These are phyloP conservation scores for Panorpa germanica DNA, from an alignment of 2,888 invertebrate species.

Conservation along the genomic window DNA sequence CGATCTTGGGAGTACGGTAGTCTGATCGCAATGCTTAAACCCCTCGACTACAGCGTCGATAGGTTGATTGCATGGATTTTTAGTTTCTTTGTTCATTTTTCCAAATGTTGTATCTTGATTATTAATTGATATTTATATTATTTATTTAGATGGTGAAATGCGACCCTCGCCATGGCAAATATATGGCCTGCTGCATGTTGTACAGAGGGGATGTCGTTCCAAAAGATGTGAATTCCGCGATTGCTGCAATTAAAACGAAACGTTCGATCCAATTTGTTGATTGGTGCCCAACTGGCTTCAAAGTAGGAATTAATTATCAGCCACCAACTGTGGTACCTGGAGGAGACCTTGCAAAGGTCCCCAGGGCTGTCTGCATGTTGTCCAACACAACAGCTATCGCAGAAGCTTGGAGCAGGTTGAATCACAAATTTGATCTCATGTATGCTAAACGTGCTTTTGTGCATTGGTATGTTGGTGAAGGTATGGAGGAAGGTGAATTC, in stretches of 20 bases:
- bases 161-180: constrained; percentile 55
- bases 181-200: constrained; percentile 64
- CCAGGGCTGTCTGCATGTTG: constrained; percentile 67
- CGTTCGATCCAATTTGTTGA: constrained; percentile 64
- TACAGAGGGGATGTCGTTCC: constrained; percentile 70
- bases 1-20: too few relatives aligned
- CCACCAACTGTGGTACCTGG: constrained; percentile 51
- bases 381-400: constrained; percentile 74
- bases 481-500: constrained; percentile 25
- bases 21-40: too few relatives aligned
- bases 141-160: constrained; percentile 70
- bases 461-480: constrained; percentile 53
- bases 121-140: too few relatives aligned
- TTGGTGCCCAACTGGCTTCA: constrained; percentile 78
- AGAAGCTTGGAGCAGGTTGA: constrained; percentile 67
- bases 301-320: constrained; percentile 61
- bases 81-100: too few relatives aligned
- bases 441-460: constrained; percentile 80
- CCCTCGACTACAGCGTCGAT: too few relatives aligned
- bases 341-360: constrained; percentile 55
- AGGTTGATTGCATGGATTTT: too few relatives aligned
- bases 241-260: constrained; percentile 48
- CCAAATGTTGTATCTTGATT: too few relatives aligned
- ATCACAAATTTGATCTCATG: constrained; percentile 83
- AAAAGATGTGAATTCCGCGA: constrained; percentile 61